Base-by-base conservation (phyloP, 2,888 invertebrate genomes). In the Xanthorhoe designata region DNA sequence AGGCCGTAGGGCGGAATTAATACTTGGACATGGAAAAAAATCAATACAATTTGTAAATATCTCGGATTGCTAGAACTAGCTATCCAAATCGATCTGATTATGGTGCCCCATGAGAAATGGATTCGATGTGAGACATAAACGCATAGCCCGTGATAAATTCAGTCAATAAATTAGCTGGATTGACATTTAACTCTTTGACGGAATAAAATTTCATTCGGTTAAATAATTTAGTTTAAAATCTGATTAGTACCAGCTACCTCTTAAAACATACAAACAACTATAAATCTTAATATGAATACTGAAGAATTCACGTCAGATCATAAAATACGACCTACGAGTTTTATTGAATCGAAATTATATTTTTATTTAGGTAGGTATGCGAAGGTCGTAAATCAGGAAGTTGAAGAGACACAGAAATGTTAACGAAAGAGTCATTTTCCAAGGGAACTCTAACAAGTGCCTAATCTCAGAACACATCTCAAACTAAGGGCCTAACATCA, bases 1-100 rank as follows among this genome's bases (percentile, higher is more conserved):
- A 68, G 67, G 67, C 18, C 61, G 61, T 8, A 63, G 57, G 56
- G 55, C 59, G 49, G 13, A 17, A 13, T 35, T 53, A 15, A 61
- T 19, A 32, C 3, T 62, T 5, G 17, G 54, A 13, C 51, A 50
- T 45, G 6, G 2, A 15, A 7, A 42, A n/a, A 45, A 15, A 45
- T 15, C n/a, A 15, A 0, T 45, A 15, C 4, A 15, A 38, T 38
- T 45, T 45, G n/a, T 7, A n/a, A 45, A 38, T 38, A 10, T 35
- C 6, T 35, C 6, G 35, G 1, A 35, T 3, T 24, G 24, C 24
- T n/a, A n/a, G n/a, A n/a, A n/a, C n/a, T n/a, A n/a, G n/a, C 24
- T 32, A 32, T 24, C 24, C 32, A 6, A 32, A 3, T 32, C 32
- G 32, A 7, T 24, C 24, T 24, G 2, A 2, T 5, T 24, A 24